Conservation (phyloP, 1,140 invertebrate genomes). For the Lethocerus indicus region DNA sequence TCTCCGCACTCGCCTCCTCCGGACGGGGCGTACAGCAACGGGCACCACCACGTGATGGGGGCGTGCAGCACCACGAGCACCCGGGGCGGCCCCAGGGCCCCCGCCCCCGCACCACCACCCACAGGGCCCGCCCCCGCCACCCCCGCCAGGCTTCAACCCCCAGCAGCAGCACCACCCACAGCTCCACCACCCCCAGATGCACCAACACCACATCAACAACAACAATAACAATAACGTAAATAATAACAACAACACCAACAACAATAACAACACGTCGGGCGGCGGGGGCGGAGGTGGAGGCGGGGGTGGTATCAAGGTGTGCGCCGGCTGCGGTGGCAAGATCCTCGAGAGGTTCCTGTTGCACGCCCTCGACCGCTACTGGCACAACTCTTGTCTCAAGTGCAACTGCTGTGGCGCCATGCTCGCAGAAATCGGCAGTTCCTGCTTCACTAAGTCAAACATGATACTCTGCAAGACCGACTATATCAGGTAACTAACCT, state of each 20-base stretch:
- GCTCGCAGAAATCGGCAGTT: slow-evolving; percentile 71
- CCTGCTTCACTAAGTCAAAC: slow-evolving; percentile 77
- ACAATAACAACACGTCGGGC: slow-evolving; percentile 16
- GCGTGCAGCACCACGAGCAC: neutral
- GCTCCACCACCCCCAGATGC: slow-evolving; percentile 14
- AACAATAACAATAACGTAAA: no score
- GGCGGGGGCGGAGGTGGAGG: neutral
- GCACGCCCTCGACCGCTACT: slow-evolving; percentile 62
- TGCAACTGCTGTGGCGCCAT: slow-evolving; percentile 72
- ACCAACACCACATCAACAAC: slow-evolving; percentile 17
- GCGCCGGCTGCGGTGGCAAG: slow-evolving; percentile 32
- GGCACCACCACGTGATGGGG: slow-evolving; percentile 15
- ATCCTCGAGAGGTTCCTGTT: slow-evolving; percentile 35
- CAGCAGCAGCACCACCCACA: slow-evolving; percentile 15
- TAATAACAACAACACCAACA: slow-evolving; percentile 17
- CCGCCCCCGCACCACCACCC: no score
- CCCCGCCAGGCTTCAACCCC: no score
- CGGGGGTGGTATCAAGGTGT: slow-evolving; percentile 19
- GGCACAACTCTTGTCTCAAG: slow-evolving; percentile 85
- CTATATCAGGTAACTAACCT: slow-evolving; percentile 80
- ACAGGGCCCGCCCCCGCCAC: no score
- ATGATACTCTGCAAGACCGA: slow-evolving; percentile 90
- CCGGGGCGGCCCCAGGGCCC: slow-evolving; percentile 9
- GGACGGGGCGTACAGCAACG: slow-evolving; percentile 16
- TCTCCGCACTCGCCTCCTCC: slow-evolving; percentile 19